These are phyloP conservation scores for Noctua janthe DNA, from an alignment of 2,888 invertebrate species.

Conservation along the genomic window DNA sequence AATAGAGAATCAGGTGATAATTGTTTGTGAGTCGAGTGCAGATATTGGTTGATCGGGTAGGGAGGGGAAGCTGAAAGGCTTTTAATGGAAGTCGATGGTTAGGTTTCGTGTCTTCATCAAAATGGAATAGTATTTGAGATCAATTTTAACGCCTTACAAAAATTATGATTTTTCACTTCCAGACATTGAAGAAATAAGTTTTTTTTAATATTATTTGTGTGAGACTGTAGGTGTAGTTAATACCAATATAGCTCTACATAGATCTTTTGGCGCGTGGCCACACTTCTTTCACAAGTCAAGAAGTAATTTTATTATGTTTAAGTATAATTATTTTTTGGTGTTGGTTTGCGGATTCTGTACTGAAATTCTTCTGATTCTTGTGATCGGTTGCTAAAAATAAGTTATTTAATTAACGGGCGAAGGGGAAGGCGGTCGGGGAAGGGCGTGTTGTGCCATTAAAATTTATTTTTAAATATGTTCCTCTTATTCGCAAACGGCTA, in stretches of 20 bases:
- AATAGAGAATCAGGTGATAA: constrained; percentile 64
- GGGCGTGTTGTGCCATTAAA: constrained; percentile 18
- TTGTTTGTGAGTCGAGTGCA: constrained; percentile 24
- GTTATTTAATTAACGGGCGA: neutral
- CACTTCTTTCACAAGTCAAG: constrained; percentile 12
- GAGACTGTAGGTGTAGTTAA: neutral
- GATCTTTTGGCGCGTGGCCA: neutral
- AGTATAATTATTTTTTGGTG: neutral
- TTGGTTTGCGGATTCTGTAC: neutral
- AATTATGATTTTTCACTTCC: neutral
- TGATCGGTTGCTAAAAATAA: neutral
- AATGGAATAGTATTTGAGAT: neutral
- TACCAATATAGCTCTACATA: neutral
- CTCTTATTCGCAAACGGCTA: neutral
- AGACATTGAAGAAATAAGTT: neutral
- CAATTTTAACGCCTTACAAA: neutral
- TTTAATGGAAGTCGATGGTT: constrained; percentile 14
- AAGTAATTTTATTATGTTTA: neutral
- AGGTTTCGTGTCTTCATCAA: neutral
- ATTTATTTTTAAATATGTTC: neutral
- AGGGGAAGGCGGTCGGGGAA: no score
- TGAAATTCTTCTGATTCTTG: neutral
- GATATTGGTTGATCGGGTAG: constrained; percentile 25
- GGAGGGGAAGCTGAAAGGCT: neutral
- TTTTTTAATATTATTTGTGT: neutral